A percentile compares a stretch with the other conserved stretches of the same genome.
phyloP scores from a whole-genome alignment of 2,113 vertebrate species.

The Elachura formosa region DNA sequence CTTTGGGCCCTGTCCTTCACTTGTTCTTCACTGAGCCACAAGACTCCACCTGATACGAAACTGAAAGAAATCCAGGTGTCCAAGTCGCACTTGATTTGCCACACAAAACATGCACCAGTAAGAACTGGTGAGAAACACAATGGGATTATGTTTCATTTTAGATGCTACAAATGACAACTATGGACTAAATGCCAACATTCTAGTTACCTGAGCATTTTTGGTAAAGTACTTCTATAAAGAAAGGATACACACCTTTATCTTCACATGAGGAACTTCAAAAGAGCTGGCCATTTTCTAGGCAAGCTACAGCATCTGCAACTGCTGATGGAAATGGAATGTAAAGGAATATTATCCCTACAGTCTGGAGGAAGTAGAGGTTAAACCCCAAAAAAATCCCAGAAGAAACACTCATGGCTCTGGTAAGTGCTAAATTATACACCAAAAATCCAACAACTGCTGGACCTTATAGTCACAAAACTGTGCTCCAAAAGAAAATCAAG shows the following conservation, averaged over 20 bases:
- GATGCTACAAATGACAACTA: neutral
- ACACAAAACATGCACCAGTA: neutral
- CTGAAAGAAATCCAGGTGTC: neutral
- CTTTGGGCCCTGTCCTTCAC: neutral
- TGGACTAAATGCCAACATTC: neutral
- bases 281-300: neutral
- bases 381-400: neutral
- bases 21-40: neutral
- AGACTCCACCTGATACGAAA: neutral
- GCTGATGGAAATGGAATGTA: neutral
- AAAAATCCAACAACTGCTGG: neutral
- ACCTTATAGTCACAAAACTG: neutral
- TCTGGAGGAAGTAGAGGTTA: neutral
- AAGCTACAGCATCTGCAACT: neutral
- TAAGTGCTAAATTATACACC: constrained; percentile 27
- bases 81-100: neutral
- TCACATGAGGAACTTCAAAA: neutral
- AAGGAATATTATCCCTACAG: neutral
- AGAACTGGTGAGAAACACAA: neutral
- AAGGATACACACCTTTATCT: neutral
- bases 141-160: neutral
- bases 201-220: neutral
- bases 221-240: neutral
- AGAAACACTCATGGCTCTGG: neutral
- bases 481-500: neutral